Base-by-base conservation (phyloP, 1,140 invertebrate species). In the Apis cerana region DNA sequence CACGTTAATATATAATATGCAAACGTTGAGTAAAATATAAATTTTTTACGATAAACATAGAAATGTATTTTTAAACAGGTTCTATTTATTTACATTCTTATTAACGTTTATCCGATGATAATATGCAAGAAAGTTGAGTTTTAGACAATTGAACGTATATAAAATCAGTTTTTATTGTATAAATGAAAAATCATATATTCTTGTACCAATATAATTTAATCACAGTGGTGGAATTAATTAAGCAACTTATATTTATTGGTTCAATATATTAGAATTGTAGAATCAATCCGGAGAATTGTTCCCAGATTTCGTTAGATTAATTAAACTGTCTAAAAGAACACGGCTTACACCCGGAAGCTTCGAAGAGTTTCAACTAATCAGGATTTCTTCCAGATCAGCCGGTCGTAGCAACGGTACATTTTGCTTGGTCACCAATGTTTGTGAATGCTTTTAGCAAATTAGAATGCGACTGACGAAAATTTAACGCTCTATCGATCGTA, bases 401-500 rank as follows among this genome's bases (percentile, higher is more conserved):
- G 17, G 27, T 48, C 21, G 59, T 17, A 56, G 52, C 50, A 74
- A 54, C 78, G 68, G 64, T 68, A 76, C 23, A 59, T 76, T 43
- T 69, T 21, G 80, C 80, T 61, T 67, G 80, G 74, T 82, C 74
- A 76, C 72, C 43, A 52, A 27, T 82, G 64, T 82, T 82, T 82
- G 74, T 43, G 72, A 61, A 69, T 48, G 54, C 80, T 82, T 82
- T 82, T 82, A 82, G 80, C 80, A 82, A 82, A 82, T 82, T 82
- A 82, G 80, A 82, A 82, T 76, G 71, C 43, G 21, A 67, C 62
- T n/a, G 43, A n/a, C 17, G 54, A 74, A 69, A 76, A 68, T 76
- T 67, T 67, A 82, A 61, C 48, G 48, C 76, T 23, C 4, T 2
- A 75, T 52, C 23, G 59, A 54, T 33, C 27, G 54, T 21, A 64